Percentiles rank a stretch among this genome's conserved stretches.
Evolutionary conservation across 1,140 invertebrate genomes (phyloP).

Genomic region (Bombus confusus): DNA sequence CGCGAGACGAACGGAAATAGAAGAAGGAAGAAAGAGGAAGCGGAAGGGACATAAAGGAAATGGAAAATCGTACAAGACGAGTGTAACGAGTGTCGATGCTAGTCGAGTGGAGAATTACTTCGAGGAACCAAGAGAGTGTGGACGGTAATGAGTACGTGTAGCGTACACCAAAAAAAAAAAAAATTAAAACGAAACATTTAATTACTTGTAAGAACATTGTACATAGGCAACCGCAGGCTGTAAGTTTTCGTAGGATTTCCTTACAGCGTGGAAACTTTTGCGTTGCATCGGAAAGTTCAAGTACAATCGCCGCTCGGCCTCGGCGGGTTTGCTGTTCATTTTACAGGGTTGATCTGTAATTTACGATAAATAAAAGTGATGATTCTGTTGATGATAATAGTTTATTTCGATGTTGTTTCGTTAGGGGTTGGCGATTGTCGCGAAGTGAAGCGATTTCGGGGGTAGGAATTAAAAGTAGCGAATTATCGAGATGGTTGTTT

Average conservation of each 20-base stretch:
- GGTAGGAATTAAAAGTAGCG: not conserved
- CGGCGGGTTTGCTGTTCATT: not conserved
- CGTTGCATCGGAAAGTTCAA: not conserved
- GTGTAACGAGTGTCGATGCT: slow-evolving; percentile 63
- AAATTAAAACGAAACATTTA: slow-evolving; percentile 13
- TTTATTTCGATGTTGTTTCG: not conserved
- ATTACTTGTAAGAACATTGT: slow-evolving; percentile 43
- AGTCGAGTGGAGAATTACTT: slow-evolving; percentile 50
- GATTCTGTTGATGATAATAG: not conserved
- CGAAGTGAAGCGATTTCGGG: not conserved
- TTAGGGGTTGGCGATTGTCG: not conserved
- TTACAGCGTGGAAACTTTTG: not conserved
- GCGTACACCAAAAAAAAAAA: not conserved
- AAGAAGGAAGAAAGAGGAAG: not conserved
- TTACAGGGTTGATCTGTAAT: not conserved
- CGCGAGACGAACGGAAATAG: not conserved
- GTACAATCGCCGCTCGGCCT: not conserved
- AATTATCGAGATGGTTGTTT: not conserved
- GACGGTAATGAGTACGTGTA: slow-evolving; percentile 10
- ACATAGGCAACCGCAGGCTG: slow-evolving; percentile 34
- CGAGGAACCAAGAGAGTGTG: slow-evolving; percentile 15
- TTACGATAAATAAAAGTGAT: too few species aligned
- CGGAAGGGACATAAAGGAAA: not conserved
- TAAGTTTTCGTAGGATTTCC: slow-evolving; percentile 25
- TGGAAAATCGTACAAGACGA: slow-evolving; percentile 29